Evolutionary conservation across 2,888 invertebrate genomes (phyloP).

Genomic region (Dexiosoma caninum): DNA sequence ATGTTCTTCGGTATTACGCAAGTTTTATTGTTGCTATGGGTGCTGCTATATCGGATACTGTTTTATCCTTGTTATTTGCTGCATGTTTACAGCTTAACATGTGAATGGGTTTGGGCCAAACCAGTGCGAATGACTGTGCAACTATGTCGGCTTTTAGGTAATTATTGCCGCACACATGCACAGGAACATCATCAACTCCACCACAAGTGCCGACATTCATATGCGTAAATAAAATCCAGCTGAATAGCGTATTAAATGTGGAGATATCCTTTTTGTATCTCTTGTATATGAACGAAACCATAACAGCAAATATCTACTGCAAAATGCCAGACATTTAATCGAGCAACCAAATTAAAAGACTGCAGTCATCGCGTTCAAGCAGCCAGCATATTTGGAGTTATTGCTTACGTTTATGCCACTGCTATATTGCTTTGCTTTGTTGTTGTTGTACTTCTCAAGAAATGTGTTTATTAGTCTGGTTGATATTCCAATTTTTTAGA

Average conservation of each 20-base stretch:
- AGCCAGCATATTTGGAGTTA: slow-evolving; percentile 34
- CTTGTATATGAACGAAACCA: not conserved
- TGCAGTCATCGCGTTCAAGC: not conserved
- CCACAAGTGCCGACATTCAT: not conserved
- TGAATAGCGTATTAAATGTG: slow-evolving; percentile 15
- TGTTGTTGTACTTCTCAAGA: not conserved
- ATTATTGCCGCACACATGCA: not conserved
- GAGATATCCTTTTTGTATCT: slow-evolving; percentile 5
- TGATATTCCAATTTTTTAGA: slow-evolving; percentile 58
- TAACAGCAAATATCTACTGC: slow-evolving; percentile 5
- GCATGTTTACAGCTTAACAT: slow-evolving; percentile 37
- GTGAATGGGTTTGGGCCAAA: not conserved
- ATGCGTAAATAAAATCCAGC: slow-evolving; percentile 15
- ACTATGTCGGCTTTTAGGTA: not conserved
- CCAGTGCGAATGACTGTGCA: not conserved
- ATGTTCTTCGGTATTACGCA: slow-evolving; percentile 13
- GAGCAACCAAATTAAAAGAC: not conserved
- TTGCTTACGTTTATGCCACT: not conserved
- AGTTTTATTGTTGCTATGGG: slow-evolving; percentile 28
- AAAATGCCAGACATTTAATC: slow-evolving; percentile 27
- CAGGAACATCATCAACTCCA: not conserved
- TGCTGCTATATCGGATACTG: not conserved
- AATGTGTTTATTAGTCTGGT: slow-evolving; percentile 17
- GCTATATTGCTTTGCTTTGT: not conserved
- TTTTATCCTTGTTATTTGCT: slow-evolving; percentile 48